Percentiles rank a stretch among this genome's conserved stretches.
These are phyloP conservation scores for Orthonychiurus folsomi DNA, from an alignment of 2,888 invertebrate genomes.

Conservation along the genomic window DNA sequence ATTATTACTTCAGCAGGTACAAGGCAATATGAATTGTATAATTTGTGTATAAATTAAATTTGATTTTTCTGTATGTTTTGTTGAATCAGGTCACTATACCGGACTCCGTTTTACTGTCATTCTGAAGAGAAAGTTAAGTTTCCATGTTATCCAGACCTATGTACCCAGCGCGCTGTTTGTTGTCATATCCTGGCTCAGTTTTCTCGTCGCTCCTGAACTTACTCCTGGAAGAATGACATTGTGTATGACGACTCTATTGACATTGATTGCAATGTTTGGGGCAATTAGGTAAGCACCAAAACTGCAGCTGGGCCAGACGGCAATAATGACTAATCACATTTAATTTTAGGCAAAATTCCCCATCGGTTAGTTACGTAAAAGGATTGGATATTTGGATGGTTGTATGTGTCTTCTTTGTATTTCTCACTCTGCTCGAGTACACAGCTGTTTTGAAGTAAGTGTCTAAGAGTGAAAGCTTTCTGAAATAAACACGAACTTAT, in stretches of 20 bases:
- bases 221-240: constrained; percentile 37
- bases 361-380: constrained; percentile 38
- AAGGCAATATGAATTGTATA: too few relatives aligned
- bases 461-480: background rate
- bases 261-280: constrained; percentile 39
- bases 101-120: constrained; percentile 35
- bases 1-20: background rate
- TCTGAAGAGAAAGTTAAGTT: constrained; percentile 35
- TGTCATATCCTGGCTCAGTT: constrained; percentile 38
- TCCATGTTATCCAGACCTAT: constrained; percentile 39
- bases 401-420: constrained; percentile 38
- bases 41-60: too few relatives aligned
- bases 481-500: too few relatives aligned
- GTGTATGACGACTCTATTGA: constrained; percentile 39
- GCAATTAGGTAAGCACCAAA: constrained; percentile 33
- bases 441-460: constrained; percentile 38
- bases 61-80: background rate
- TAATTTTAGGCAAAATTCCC: constrained; percentile 38
- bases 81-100: constrained; percentile 4
- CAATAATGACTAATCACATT: too few relatives aligned
- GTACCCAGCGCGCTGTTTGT: constrained; percentile 38
- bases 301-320: too few relatives aligned
- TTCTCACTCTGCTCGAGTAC: constrained; percentile 38
- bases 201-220: constrained; percentile 27
- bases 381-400: constrained; percentile 40